These are phyloP conservation scores for Phasianus colchicus DNA, from an alignment of 2,113 vertebrate species.

Conservation along the genomic window DNA sequence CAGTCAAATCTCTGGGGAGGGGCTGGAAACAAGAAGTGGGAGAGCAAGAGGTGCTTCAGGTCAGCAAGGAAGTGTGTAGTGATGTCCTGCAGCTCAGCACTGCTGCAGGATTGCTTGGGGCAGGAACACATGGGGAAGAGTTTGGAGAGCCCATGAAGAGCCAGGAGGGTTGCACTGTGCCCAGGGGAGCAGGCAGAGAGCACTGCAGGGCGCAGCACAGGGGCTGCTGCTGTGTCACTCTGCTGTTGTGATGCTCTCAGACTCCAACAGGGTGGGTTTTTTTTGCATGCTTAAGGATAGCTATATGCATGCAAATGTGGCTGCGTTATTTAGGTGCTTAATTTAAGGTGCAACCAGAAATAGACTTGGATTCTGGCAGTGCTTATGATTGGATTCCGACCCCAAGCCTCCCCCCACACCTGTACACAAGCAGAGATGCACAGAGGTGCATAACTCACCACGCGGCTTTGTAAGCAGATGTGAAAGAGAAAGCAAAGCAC, in stretches of 20 bases:
- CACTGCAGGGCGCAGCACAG: background rate
- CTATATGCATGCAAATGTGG: background rate
- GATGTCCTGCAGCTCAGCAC: background rate
- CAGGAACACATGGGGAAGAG: accelerated
- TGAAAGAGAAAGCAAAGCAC: background rate
- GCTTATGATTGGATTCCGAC: background rate
- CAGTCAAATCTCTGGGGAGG: accelerated
- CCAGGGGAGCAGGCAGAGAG: background rate
- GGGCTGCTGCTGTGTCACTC: background rate
- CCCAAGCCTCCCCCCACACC: background rate
- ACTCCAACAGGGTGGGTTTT: background rate
- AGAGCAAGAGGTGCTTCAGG: accelerated
- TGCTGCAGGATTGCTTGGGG: background rate
- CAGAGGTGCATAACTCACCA: background rate
- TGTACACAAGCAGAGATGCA: accelerated
- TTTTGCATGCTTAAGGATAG: background rate
- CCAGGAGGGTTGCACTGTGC: background rate
- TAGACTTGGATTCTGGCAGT: background rate
- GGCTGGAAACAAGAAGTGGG: background rate
- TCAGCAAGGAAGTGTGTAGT: background rate
- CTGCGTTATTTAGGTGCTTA: background rate
- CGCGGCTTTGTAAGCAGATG: background rate
- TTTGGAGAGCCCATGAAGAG: background rate
- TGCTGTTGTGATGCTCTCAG: background rate
- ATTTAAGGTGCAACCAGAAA: background rate